A percentile compares a stretch with the other conserved stretches of the same genome.
Evolutionary conservation across 64 coral and sea anemone species (phyloP).

Genomic region (Acropora tenuis): DNA sequence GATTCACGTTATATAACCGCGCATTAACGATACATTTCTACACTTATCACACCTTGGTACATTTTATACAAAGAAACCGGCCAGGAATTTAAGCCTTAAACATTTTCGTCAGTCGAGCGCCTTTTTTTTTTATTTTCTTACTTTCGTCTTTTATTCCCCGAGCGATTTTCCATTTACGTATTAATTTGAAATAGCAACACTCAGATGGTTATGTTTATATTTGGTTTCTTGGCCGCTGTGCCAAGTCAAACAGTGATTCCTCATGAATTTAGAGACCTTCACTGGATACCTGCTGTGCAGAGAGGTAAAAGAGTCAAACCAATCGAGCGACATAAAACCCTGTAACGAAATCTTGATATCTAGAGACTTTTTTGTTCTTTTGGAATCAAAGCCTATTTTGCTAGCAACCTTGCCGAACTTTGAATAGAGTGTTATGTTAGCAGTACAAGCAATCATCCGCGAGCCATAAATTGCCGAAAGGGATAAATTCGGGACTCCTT

Average conservation of each 20-base stretch:
- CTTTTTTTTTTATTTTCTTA: neutral
- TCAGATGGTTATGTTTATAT: neutral
- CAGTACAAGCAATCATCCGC: neutral
- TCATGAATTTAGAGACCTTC: neutral
- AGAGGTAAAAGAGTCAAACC: neutral
- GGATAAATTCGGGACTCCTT: neutral
- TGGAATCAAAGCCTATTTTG: neutral
- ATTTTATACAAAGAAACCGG: neutral
- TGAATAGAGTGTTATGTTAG: neutral
- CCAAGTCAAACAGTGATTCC: neutral
- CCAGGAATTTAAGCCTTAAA: neutral
- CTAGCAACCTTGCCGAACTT: neutral
- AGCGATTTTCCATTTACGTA: neutral
- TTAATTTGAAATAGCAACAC: conserved; percentile 2
- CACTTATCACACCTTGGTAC: neutral
- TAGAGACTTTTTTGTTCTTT: neutral
- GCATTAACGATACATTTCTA: neutral
- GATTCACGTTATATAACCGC: neutral
- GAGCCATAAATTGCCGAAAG: neutral
- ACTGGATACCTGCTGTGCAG: neutral
- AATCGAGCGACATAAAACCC: neutral
- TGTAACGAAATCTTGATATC: too few species aligned
- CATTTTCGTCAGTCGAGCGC: neutral
- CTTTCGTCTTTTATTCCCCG: neutral
- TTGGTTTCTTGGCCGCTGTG: neutral